These are phyloP conservation scores for Halcyon leucocephala DNA, from an alignment of 2,797 vertebrate genomes.

Conservation along the genomic window DNA sequence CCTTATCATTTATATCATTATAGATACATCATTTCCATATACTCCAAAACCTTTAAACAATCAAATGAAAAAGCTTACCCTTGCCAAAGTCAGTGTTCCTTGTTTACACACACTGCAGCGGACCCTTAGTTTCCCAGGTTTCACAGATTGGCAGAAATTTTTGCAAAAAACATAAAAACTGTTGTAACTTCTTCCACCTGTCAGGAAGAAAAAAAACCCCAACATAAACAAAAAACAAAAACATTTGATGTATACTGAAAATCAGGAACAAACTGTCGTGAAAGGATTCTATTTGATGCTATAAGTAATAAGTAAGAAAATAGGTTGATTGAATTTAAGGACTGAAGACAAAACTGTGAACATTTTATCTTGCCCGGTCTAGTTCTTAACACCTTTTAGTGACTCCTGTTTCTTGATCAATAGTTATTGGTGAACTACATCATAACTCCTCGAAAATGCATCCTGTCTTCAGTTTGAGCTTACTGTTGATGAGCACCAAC, in stretches of 20 bases:
- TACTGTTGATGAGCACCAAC: background rate
- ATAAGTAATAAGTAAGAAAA: background rate
- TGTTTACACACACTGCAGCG: constrained; percentile 85
- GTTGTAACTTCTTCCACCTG: constrained; percentile 79
- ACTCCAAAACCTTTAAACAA: background rate
- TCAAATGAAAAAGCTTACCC: constrained; percentile 77
- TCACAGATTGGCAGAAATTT: constrained; percentile 80
- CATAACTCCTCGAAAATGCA: background rate
- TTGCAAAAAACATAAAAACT: constrained; percentile 93
- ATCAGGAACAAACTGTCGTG: background rate
- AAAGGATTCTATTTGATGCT: background rate
- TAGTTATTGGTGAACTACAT: background rate
- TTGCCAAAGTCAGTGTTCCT: constrained; percentile 84
- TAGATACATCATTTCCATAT: background rate
- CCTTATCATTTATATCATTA: too few relatives aligned
- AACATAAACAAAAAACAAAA: background rate
- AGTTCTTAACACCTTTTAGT: background rate
- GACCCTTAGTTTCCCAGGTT: constrained; percentile 90
- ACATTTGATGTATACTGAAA: background rate
- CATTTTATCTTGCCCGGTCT: background rate
- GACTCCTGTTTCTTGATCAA: background rate
- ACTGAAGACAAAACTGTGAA: background rate
- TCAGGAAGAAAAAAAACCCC: background rate
- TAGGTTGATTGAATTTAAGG: background rate
- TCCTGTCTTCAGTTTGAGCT: background rate